Base-by-base conservation (phyloP, 2,113 vertebrate species). In the Paramisgurnus dabryanus region DNA sequence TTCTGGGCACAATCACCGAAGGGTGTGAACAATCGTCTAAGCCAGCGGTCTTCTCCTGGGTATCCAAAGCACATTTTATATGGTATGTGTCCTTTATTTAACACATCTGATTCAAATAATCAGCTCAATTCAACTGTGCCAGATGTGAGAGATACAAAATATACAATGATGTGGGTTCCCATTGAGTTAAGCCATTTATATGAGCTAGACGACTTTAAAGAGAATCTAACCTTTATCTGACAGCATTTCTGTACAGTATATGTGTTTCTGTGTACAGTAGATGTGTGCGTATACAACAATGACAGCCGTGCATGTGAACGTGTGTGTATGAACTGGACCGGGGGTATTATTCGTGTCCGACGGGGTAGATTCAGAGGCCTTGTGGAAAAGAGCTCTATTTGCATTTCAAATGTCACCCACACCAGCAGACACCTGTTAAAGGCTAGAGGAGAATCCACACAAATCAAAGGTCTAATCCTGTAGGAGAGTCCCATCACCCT, bases 321-420 rank as follows among this genome's bases (percentile, higher is more conserved):
- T 60, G 67, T 65, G 63, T 76, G 65, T 60, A 5, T 75, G 41
- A 76, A 55, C 27, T 69, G 41, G 55, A 65, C 68, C 53, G 73
- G 50, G 79, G 73, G 79, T 83, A 79, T 82, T 83, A 80, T 83
- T 84, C 83, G 80, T 74, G 60, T 84, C 74, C 86, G 86, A 86
- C 86, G 75, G 66, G 83, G 43, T 87, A 81, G 86, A 90, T 86
- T 84, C 72, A 82, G 87, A 90, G 83, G 87, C 76, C 82, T 86
- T 85, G 86, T 84, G 82, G 85, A 85, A 90, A 84, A 83, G 40
- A 83, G 85, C 88, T 84, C 69, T 80, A 92, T 90, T 90, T 92
- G 87, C 73, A 90, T 88, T 87, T 90, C 65, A 90, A 88, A 89
- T 88, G 88, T 87, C 86, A 88, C 71, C 50, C 69, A 75, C 85